These are phyloP conservation scores for Brachystomella parvula DNA, from an alignment of 1,140 invertebrate species.

Conservation along the genomic window DNA sequence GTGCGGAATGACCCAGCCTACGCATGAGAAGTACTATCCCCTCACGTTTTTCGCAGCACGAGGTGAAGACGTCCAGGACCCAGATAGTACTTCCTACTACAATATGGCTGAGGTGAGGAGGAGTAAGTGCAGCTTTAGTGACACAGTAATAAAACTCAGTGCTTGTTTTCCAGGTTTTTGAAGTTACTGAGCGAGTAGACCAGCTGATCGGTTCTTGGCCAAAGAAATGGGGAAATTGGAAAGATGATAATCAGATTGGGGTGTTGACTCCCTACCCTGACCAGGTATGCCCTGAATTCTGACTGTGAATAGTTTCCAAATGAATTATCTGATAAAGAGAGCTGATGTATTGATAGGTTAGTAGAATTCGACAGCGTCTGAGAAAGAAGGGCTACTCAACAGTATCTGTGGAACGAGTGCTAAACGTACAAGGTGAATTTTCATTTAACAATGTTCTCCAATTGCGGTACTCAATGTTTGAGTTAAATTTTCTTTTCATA, in stretches of 20 bases:
- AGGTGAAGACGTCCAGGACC: constrained; percentile 66
- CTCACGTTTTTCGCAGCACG: constrained; percentile 73
- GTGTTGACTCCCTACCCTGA: constrained; percentile 66
- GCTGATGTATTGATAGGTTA: constrained; percentile 24
- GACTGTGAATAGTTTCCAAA: constrained; percentile 6
- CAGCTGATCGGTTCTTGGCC: constrained; percentile 49
- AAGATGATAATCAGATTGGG: constrained; percentile 45
- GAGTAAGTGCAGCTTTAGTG: constrained; percentile 42
- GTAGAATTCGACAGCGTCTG: constrained; percentile 65
- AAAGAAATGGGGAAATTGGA: constrained; percentile 45
- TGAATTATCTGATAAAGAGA: neutral
- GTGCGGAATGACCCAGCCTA: constrained; percentile 31
- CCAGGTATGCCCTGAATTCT: constrained; percentile 53
- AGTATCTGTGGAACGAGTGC: constrained; percentile 73
- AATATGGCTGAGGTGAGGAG: constrained; percentile 66
- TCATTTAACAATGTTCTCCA: neutral
- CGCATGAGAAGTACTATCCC: constrained; percentile 29
- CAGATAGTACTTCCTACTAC: constrained; percentile 75
- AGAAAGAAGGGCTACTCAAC: constrained; percentile 62
- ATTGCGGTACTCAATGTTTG: neutral
- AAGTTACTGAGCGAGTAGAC: constrained; percentile 46
- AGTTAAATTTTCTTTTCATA: constrained; percentile 37
- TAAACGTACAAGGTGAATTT: constrained; percentile 69
- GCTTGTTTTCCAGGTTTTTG: constrained; percentile 49
- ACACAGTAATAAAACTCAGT: too few species aligned